Evolutionary conservation across 2,113 vertebrate species (phyloP), one percentile per base, ranked within the genome.

Genomic region (Ceratotherium simum): DNA sequence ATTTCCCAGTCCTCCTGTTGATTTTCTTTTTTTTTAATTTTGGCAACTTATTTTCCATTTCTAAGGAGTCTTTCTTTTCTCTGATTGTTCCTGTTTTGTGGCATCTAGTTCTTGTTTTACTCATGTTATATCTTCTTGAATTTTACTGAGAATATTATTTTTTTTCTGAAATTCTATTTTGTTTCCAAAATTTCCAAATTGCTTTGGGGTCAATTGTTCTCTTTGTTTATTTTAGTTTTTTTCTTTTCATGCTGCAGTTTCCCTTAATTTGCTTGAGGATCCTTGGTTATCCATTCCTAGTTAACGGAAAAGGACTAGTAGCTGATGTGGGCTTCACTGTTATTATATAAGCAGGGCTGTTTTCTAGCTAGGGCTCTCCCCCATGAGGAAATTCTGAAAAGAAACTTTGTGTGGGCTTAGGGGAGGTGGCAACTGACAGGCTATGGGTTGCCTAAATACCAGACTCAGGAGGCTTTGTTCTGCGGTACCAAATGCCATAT

Each of bases 151-250:
- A 86, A 48, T 62, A 72, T 81, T 54, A 91, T 29, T 75, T 95
- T 92, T 51, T 92, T 62, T 20, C 67, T 78, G 78, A 89, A 95
- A 60, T 91, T 96, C 46, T 81, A 39, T 96, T 91, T 95, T 90
- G 64, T 88, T 92, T 69, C 23, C 46, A 69, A 94, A 91, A 78
- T 89, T 84, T 16, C 46, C 56, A 81, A 56, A 65, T 36, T 92
- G 20, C 58, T 80, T 39, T 96, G 20, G 23, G 33, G 25, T 95
- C 12, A 62, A 17, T 92, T 94, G 27, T 90, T 95, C 27, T 69
- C 69, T 75, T 97, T 95, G 33, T 89, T 92, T 72, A 72, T 86
- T 96, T 97, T 29, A 87, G 17, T 65, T 20, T 97, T 62, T 97
- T 69, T 33, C 36, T 31, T 96, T 78, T 92, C 69, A 86, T 79